A percentile compares a stretch with the other conserved stretches of the same genome.
Conservation (phyloP, 2,888 invertebrate species). For the Spicauda simplicius region DNA sequence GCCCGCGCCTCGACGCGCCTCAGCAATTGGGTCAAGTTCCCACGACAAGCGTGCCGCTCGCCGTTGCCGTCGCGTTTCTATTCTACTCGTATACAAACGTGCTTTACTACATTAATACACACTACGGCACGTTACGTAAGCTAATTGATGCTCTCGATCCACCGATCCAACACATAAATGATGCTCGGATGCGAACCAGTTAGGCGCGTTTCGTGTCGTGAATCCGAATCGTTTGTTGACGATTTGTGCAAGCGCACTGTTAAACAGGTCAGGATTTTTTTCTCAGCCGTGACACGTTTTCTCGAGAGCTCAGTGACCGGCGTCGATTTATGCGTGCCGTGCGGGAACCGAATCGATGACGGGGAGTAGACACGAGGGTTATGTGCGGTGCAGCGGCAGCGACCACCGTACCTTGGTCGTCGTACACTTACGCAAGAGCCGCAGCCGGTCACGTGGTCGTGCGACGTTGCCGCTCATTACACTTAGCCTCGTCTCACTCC, state of each 20-base stretch:
- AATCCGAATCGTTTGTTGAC: background rate
- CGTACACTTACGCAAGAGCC: constrained; percentile 82
- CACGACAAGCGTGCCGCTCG: constrained; percentile 69
- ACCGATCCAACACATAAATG: constrained; percentile 24
- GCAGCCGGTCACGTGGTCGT: constrained; percentile 76
- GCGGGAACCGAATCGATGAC: background rate
- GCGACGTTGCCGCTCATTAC: constrained; percentile 76
- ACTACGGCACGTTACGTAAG: constrained; percentile 21
- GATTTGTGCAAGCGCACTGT: constrained; percentile 13
- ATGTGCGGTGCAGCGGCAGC: constrained; percentile 53
- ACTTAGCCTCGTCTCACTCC: constrained; percentile 64
- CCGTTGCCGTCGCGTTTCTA: constrained; percentile 51
- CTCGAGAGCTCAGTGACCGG: constrained; percentile 2
- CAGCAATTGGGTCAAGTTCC: constrained; percentile 82
- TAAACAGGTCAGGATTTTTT: constrained; percentile 21
- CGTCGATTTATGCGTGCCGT: background rate
- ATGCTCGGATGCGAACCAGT: constrained; percentile 26
- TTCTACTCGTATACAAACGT: constrained; percentile 39
- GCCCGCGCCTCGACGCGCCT: constrained; percentile 59
- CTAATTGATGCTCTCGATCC: constrained; percentile 29
- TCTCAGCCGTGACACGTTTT: constrained; percentile 10
- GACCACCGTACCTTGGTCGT: constrained; percentile 64
- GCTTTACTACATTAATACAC: constrained; percentile 39
- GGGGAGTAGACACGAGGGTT: constrained; percentile 29
- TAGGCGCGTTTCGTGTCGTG: constrained; percentile 13